These are phyloP conservation scores for Zootoca vivipara DNA, from an alignment of 2,113 vertebrate genomes.

Conservation along the genomic window DNA sequence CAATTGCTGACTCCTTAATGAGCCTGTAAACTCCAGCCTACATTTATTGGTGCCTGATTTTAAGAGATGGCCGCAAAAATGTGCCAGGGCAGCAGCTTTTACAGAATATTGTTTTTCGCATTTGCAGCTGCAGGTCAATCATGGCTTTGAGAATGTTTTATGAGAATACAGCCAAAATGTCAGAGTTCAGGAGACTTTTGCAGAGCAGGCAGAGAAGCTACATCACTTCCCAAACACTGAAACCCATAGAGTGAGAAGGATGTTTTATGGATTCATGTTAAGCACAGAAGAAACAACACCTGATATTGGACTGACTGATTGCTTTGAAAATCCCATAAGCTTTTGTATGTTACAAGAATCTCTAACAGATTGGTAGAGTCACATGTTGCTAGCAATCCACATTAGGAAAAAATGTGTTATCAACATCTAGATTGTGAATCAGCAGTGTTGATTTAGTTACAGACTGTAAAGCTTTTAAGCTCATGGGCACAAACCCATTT, in stretches of 20 bases:
- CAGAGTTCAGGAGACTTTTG: neutral
- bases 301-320: neutral
- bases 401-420: neutral
- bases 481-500: neutral
- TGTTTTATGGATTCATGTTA: neutral
- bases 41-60: constrained; percentile 1
- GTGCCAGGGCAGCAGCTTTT: neutral
- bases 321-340: neutral
- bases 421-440: neutral
- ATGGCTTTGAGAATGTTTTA: neutral
- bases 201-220: neutral
- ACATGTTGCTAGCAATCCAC: neutral
- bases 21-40: constrained; percentile 15
- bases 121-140: constrained; percentile 4
- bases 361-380: neutral
- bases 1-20: constrained; percentile 4
- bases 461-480: neutral
- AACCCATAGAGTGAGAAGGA: neutral
- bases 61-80: constrained; percentile 13
- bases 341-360: neutral
- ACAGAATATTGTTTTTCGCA: constrained; percentile 17
- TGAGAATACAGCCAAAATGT: neutral
- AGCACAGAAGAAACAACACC: neutral
- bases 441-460: neutral
- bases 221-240: neutral